A percentile compares a stretch with the other conserved stretches of the same genome.
Evolutionary conservation across 2,113 vertebrate species (phyloP).

Genomic region (Oreochromis spilurus): DNA sequence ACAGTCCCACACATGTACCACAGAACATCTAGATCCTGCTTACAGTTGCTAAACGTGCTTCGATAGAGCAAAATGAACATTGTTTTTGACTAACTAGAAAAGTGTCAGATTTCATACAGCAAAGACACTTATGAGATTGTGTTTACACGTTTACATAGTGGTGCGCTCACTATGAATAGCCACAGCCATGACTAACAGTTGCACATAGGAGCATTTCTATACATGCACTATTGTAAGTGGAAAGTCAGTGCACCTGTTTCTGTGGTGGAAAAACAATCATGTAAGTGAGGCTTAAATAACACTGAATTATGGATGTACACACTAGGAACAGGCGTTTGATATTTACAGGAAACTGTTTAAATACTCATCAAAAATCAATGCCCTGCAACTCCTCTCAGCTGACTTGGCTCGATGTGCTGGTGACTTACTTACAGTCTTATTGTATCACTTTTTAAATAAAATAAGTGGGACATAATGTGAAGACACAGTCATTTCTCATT

Average conservation of each 20-base stretch:
- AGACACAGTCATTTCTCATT: too few species aligned
- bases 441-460: not conserved
- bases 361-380: not conserved
- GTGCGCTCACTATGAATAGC: not conserved
- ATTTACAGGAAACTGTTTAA: not conserved
- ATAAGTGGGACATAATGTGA: not conserved
- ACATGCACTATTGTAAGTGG: not conserved
- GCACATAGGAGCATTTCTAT: not conserved
- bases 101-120: not conserved
- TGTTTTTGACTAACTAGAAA: not conserved
- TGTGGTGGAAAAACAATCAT: not conserved
- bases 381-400: not conserved
- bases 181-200: not conserved
- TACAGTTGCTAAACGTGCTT: not conserved
- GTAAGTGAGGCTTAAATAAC: not conserved
- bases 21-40: not conserved
- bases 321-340: not conserved
- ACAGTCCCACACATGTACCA: not conserved
- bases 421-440: fast-evolving
- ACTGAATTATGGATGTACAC: fast-evolving
- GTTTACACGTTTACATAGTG: not conserved
- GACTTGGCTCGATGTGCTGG: not conserved
- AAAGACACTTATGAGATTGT: not conserved
- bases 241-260: not conserved
- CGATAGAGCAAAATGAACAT: not conserved